Conservation (phyloP, 2,888 invertebrate species). For the Drosophila melanocephala region DNA sequence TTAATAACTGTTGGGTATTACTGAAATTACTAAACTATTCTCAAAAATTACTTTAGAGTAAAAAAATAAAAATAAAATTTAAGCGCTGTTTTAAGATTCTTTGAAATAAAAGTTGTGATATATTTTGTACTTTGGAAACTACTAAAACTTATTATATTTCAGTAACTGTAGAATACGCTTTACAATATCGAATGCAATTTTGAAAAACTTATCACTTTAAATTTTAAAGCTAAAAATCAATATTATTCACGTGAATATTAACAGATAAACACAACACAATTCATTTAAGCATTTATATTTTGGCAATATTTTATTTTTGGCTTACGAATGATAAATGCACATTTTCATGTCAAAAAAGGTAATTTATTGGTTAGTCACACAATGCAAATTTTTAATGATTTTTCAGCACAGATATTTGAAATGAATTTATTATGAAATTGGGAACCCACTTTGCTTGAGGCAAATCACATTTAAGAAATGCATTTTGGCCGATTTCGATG, state of each 20-base stretch:
- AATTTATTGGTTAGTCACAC: conserved; percentile 37
- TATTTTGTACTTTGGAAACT: not conserved
- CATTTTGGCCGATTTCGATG: conserved; percentile 53
- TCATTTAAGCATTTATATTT: not conserved
- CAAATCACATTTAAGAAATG: conserved; percentile 77
- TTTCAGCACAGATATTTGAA: conserved; percentile 1
- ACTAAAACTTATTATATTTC: not conserved
- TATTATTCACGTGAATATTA: not conserved
- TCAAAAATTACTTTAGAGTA: not conserved
- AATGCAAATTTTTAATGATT: conserved; percentile 12
- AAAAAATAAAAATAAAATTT: rapidly evolving
- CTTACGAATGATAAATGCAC: conserved; percentile 47
- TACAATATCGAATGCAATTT: not conserved
- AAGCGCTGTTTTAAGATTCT: not conserved
- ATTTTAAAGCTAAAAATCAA: not conserved
- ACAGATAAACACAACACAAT: not conserved
- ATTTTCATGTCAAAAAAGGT: conserved; percentile 2
- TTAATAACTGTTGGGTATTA: not conserved
- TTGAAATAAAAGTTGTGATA: not conserved
- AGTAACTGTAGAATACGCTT: not conserved
- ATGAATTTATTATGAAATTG: not conserved
- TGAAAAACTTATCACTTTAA: not conserved
- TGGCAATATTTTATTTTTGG: conserved; percentile 17
- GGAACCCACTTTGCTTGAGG: conserved; percentile 78
- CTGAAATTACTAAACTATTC: not conserved